A percentile compares a stretch with the other conserved stretches of the same genome.
phyloP scores from a whole-genome alignment of 1,140 invertebrate species.

The Atta colombica region DNA sequence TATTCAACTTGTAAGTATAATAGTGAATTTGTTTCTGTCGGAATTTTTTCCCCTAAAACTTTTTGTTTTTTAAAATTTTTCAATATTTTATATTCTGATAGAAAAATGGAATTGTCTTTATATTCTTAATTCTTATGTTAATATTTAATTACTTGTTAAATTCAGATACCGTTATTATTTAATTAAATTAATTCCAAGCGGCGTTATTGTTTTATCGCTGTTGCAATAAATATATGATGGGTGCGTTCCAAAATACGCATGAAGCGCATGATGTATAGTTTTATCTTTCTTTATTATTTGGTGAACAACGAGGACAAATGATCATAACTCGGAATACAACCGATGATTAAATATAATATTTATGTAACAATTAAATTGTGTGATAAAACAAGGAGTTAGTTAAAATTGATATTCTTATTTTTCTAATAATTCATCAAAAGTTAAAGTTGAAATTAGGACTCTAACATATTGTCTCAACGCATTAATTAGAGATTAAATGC shows the following conservation, averaged over 20 bases:
- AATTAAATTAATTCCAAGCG: not conserved
- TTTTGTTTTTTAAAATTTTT: not conserved
- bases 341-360: not conserved
- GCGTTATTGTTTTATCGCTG: not conserved
- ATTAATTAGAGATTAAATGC: not conserved
- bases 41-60: not conserved
- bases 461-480: not conserved
- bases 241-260: too few relatives aligned
- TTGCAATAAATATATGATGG: not conserved
- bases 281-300: too few relatives aligned
- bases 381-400: not conserved
- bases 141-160: slow-evolving; percentile 13
- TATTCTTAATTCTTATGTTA: not conserved
- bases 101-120: not conserved
- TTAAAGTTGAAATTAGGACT: not conserved
- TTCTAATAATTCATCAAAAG: slow-evolving; percentile 2
- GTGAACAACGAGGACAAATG: too few relatives aligned
- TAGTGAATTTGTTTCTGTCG: not conserved
- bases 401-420: not conserved
- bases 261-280: too few relatives aligned
- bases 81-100: not conserved
- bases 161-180: not conserved
- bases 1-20: not conserved
- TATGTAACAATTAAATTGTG: not conserved
- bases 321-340: too few relatives aligned